Base-by-base conservation (phyloP, 2,888 invertebrate species). In the Dryobota labecula region DNA sequence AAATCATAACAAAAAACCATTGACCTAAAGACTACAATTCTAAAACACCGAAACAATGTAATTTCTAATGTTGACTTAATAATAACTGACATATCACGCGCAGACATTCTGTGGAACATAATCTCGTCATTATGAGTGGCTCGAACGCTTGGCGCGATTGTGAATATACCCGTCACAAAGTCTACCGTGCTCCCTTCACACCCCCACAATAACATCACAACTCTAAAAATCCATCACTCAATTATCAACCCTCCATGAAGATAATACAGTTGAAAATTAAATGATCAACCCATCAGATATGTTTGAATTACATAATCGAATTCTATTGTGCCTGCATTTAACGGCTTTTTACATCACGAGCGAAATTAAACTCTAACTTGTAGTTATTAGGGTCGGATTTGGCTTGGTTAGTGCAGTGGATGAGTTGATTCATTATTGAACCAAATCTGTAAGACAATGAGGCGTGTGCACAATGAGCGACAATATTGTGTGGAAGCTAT, bases 141-240 rank as follows among this genome's bases (percentile, higher is more conserved):
- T 90, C 81, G 81, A 90, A 88, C 74, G 90, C 86, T 89, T 92
- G 92, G 90, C 87, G 89, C 90, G 89, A 91, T 92, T 91, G 92
- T 88, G 86, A 86, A 84, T 86, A 90, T 88, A 87, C 89, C 87
- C 86, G 88, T 90, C 92, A 92, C 89, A 88, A 89, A 85, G 82
- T 78, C 79, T 80, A 57, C 74, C 41, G n/a, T 57, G 65, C 69
- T 78, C 68, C 47, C 53, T 51, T 49, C 33, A 43, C 56, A 30
- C 61, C 33, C 45, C 30, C 1, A 54, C 24, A 38, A 27, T 66
- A 82, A 67, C 51, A 69, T 69, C 82, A 54, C 83, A 89, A 78
- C 74, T 58, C 71, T 36, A 33, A 67, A 69, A 54, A 15, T 41
- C 11, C 43, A 77, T 77, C 84, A 82, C 76, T 77, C 83, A 84